Evolutionary conservation across 2,113 vertebrate genomes (phyloP).

Genomic region (Apus apus): DNA sequence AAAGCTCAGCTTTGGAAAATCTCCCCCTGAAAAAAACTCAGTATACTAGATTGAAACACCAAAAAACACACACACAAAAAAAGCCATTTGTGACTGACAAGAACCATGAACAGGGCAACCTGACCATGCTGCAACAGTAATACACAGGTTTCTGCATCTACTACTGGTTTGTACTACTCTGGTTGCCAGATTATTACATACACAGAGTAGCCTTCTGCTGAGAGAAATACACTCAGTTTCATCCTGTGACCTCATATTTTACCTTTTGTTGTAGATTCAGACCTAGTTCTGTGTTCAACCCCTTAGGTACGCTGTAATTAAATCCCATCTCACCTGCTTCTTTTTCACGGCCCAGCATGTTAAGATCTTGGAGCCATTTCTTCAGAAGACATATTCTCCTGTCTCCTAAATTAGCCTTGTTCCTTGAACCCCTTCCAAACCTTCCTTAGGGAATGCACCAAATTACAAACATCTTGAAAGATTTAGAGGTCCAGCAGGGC

Average conservation of each 20-base stretch:
- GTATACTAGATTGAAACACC: not conserved
- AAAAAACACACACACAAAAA: not conserved
- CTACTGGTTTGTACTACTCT: not conserved
- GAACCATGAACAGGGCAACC: not conserved
- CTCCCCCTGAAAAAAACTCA: not conserved
- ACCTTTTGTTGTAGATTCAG: slow-evolving; percentile 14
- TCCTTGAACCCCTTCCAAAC: slow-evolving; percentile 53
- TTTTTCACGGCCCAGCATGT: slow-evolving; percentile 58
- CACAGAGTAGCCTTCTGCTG: not conserved
- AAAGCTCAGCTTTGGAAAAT: not conserved
- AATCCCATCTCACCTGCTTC: slow-evolving; percentile 55
- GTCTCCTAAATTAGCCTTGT: slow-evolving; percentile 25
- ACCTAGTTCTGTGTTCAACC: not conserved
- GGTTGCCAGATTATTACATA: not conserved
- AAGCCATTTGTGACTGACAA: not conserved
- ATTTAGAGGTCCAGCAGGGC: slow-evolving; percentile 36
- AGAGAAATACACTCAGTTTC: not conserved
- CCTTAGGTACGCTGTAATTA: slow-evolving; percentile 62
- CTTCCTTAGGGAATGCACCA: slow-evolving; percentile 57
- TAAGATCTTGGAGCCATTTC: slow-evolving; percentile 56
- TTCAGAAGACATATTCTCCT: slow-evolving; percentile 34
- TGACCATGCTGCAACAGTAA: not conserved
- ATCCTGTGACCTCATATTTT: slow-evolving; percentile 1
- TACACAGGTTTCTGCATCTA: not conserved
- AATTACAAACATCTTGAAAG: slow-evolving; percentile 65